A percentile compares a stretch with the other conserved stretches of the same genome.
Conservation (phyloP, 2,113 vertebrate species). For the Panthera leo region DNA sequence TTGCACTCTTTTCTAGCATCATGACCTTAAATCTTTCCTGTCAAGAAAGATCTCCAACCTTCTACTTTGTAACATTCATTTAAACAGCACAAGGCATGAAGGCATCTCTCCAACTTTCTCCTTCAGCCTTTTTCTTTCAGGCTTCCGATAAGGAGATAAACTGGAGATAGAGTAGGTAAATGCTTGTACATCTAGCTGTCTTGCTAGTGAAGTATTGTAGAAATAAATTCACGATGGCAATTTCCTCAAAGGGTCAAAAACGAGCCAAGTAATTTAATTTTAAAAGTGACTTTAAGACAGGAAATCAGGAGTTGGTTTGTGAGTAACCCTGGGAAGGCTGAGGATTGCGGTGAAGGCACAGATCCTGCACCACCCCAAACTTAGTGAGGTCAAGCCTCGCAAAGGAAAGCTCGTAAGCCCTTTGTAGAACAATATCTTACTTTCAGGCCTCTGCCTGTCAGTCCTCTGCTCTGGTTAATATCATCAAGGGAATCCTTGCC, state of each 20-base stretch:
- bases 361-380: slow-evolving; percentile 44
- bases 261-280: slow-evolving; percentile 68
- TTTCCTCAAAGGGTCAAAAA: slow-evolving; percentile 67
- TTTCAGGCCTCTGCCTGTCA: slow-evolving; percentile 78
- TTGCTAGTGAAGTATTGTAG: background rate
- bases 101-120: background rate
- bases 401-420: slow-evolving; percentile 73
- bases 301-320: slow-evolving; percentile 71
- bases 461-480: slow-evolving; percentile 83
- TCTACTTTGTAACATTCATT: background rate
- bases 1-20: background rate
- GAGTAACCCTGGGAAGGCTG: slow-evolving; percentile 57
- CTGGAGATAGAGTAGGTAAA: background rate
- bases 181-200: background rate
- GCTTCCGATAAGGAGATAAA: background rate
- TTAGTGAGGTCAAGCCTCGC: slow-evolving; percentile 7
- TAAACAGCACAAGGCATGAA: background rate
- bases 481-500: slow-evolving; percentile 84
- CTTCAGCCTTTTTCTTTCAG: background rate
- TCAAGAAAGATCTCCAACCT: background rate
- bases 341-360: slow-evolving; percentile 61
- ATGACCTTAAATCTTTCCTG: background rate
- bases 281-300: slow-evolving; percentile 72
- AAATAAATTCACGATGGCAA: slow-evolving; percentile 41
- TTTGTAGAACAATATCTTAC: slow-evolving; percentile 79